Evolutionary conservation across 2,797 vertebrate genomes (phyloP), one percentile per base, ranked within the genome.

Genomic region (Arnoldichthys spilopterus): DNA sequence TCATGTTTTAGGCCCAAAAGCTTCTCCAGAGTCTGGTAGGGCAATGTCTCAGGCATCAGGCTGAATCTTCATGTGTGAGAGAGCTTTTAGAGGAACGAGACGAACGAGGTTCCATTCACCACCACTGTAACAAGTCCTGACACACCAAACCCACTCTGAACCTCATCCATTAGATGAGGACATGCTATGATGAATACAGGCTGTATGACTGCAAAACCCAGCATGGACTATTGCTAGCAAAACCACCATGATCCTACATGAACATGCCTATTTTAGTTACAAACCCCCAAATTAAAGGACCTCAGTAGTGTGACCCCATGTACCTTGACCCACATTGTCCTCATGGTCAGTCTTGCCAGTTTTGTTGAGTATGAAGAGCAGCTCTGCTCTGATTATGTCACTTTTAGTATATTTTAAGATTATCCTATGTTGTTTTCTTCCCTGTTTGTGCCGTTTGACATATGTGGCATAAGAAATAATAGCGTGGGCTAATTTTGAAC

Each of bases 401-500:
- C 28, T 0, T 61, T 15, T 3, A 62, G 34, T 13, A 8, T 6
- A 32, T 20, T 32, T 34, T 18, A 62, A 20, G 59, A 7, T 6
- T 18, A 7, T 34, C 59, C 59, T 18, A 34, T 34, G 26, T 30
- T 54, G 12, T 58, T n/a, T 6, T 37, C 9, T 5, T 9, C 43
- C 43, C 43, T 9, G 37, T 37, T 9, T 6, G 51, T 18, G 20
- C 53, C 3, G 9, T 56, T 56, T 28, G 20, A 53, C 18, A n/a
- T 20, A 20, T 7, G 5, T n/a, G 49, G 20, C 0, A 3, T 24
- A 72, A 73, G 77, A 51, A 80, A 76, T 76, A 53, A 24, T 76
- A 82, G 63, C 73, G 89, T 61, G 67, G 81, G 86, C 37, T 58
- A 68, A 86, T 87, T 88, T 61, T 87, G 84, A 87, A 82, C 45